phyloP scores from a whole-genome alignment of 2,113 vertebrate species.

The Sinocyclocheilus anshuiensis region DNA sequence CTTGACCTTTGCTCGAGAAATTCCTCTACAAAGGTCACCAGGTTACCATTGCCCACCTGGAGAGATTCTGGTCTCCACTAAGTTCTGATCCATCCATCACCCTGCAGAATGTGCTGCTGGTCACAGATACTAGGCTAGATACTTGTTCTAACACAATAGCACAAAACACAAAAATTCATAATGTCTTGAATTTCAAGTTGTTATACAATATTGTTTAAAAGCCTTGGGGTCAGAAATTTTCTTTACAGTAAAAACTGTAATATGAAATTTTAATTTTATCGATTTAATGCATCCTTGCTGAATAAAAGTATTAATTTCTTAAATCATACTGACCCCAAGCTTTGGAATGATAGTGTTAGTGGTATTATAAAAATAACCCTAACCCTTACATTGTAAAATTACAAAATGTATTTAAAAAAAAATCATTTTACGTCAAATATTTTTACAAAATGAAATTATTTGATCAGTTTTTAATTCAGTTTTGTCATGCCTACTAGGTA shows the following conservation, averaged over 20 bases:
- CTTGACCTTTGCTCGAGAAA: conserved; percentile 60
- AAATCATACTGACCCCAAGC: background rate
- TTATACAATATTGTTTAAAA: background rate
- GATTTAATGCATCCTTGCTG: background rate
- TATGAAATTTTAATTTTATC: background rate
- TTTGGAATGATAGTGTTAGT: background rate
- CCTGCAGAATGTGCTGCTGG: background rate
- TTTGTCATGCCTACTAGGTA: background rate
- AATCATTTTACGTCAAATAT: background rate
- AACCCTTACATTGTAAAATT: background rate
- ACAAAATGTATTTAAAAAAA: too few species aligned
- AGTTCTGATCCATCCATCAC: conserved; percentile 47
- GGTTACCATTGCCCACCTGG: conserved; percentile 59
- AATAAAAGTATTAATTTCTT: background rate
- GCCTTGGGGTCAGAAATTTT: background rate
- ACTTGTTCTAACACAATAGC: background rate
- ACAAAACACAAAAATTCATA: background rate
- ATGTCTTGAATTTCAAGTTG: background rate
- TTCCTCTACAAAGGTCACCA: conserved; percentile 59
- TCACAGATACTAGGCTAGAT: conserved; percentile 19
- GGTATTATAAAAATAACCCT: background rate
- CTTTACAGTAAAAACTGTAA: too few species aligned
- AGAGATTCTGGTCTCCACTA: conserved; percentile 44
- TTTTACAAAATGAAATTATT: background rate
- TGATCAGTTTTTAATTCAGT: background rate